Evolutionary conservation across 1,140 invertebrate species (phyloP).

Genomic region (Procambarus clarkii): DNA sequence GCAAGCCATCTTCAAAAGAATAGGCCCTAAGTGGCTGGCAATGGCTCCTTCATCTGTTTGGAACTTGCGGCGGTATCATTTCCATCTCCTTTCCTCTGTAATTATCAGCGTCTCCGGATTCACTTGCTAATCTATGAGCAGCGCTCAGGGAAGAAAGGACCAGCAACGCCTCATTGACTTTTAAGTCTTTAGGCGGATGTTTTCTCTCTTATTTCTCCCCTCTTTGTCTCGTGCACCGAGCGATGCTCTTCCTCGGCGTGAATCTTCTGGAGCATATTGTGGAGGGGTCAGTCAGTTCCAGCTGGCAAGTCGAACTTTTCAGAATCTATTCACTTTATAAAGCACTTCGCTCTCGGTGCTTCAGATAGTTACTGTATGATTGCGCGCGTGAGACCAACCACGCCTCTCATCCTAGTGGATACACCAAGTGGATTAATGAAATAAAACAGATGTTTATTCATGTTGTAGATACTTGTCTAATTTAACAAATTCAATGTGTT

Average conservation of each 20-base stretch:
- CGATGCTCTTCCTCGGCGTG: background rate
- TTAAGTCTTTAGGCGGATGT: slow-evolving; percentile 1
- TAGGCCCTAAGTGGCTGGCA: slow-evolving; percentile 16
- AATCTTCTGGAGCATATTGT: background rate
- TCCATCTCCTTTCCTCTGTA: slow-evolving; percentile 30
- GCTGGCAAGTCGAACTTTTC: too few species aligned
- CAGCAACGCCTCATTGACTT: slow-evolving; percentile 55
- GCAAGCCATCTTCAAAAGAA: slow-evolving; percentile 50
- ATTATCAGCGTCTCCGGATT: slow-evolving; percentile 42
- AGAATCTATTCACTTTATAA: too few species aligned
- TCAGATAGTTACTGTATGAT: too few species aligned
- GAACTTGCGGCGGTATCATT: background rate
- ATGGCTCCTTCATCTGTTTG: slow-evolving; percentile 24
- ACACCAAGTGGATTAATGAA: too few species aligned
- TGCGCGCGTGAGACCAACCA: too few species aligned
- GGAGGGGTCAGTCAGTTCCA: too few species aligned
- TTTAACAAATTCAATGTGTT: too few species aligned
- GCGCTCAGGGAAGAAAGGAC: slow-evolving; percentile 8
- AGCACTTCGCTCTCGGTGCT: too few species aligned
- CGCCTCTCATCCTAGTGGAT: too few species aligned
- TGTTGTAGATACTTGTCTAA: too few species aligned
- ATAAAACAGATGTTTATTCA: too few species aligned
- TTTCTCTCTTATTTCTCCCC: background rate
- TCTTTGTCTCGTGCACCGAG: background rate
- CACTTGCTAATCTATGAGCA: slow-evolving; percentile 34